Evolutionary conservation across 2,888 invertebrate genomes (phyloP).

Genomic region (Conus canariensis): DNA sequence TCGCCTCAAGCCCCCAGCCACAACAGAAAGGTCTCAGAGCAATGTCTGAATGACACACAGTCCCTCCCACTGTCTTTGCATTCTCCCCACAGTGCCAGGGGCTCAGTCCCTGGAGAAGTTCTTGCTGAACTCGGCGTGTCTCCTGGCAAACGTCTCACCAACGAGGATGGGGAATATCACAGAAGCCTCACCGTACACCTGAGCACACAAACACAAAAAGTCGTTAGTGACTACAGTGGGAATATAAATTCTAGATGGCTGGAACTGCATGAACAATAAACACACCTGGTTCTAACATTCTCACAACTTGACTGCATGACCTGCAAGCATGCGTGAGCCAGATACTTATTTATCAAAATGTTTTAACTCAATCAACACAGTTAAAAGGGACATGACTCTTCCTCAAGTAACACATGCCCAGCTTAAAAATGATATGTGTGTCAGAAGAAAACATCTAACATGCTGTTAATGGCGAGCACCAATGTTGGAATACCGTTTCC

Average conservation of each 20-base stretch:
- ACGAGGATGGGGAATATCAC: conserved; percentile 96
- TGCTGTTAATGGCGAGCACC: too few species aligned
- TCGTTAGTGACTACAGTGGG: too few species aligned
- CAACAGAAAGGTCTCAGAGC: background rate
- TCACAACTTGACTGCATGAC: too few species aligned
- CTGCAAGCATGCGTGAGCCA: too few species aligned
- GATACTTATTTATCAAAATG: too few species aligned
- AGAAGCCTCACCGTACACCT: conserved; percentile 94
- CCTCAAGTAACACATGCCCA: too few species aligned
- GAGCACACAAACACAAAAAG: conserved; percentile 13
- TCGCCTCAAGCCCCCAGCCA: background rate
- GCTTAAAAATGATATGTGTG: too few species aligned
- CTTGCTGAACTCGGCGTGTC: conserved; percentile 61
- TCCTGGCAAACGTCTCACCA: conserved; percentile 93
- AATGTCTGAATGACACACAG: background rate
- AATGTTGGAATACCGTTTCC: too few species aligned
- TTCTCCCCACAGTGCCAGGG: background rate
- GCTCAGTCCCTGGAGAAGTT: conserved; percentile 37
- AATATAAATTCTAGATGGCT: background rate
- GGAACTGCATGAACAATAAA: background rate
- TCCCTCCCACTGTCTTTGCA: background rate
- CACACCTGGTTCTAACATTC: background rate
- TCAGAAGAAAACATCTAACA: too few species aligned
- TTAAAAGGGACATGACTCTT: too few species aligned
- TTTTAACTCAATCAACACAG: too few species aligned